phyloP scores from a whole-genome alignment of 2,113 vertebrate species.

The Fulica atra region DNA sequence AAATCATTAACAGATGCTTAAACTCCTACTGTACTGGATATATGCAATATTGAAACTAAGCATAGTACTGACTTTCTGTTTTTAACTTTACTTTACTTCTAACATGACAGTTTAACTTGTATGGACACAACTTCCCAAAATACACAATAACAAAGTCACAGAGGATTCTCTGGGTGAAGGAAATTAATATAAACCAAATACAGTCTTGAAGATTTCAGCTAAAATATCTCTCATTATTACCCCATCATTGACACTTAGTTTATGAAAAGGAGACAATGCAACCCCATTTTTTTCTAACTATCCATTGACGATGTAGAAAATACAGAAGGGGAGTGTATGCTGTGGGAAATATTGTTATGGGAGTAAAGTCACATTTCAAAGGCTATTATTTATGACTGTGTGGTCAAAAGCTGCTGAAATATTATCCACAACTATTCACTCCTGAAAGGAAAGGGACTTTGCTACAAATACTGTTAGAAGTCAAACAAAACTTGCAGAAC shows the following conservation, averaged over 20 bases:
- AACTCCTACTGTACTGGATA: not conserved
- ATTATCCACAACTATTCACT: not conserved
- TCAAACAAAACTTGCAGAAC: not conserved
- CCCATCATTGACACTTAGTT: not conserved
- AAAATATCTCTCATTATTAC: not conserved
- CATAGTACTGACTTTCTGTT: not conserved
- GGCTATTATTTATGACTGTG: not conserved
- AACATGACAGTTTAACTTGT: not conserved
- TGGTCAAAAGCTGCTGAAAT: not conserved
- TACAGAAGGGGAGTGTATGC: not conserved
- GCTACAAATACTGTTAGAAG: not conserved
- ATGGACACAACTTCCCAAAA: not conserved
- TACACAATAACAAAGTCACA: not conserved
- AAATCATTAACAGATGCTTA: not conserved
- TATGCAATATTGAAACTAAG: not conserved
- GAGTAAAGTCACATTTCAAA: not conserved
- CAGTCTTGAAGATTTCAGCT: not conserved
- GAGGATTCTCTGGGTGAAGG: not conserved
- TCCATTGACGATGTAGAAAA: not conserved
- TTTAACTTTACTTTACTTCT: not conserved
- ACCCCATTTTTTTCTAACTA: not conserved
- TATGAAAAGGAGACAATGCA: not conserved
- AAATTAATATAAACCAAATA: not conserved
- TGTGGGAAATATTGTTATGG: not conserved
- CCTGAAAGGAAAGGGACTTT: not conserved